phyloP scores from a whole-genome alignment of 2,888 invertebrate genomes.

The Brenthis hecate region DNA sequence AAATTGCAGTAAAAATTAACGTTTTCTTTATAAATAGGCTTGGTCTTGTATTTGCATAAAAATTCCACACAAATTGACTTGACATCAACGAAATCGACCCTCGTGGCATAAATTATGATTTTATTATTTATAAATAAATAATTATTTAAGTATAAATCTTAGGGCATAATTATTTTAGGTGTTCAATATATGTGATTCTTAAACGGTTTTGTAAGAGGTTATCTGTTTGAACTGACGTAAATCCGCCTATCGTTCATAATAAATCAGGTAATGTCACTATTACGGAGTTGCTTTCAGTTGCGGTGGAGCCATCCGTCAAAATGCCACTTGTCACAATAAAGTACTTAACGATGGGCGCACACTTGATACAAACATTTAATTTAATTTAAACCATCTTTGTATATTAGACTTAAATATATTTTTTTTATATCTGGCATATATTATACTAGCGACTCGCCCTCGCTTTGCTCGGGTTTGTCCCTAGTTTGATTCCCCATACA shows the following conservation, averaged over 20 bases:
- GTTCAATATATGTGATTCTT: constrained; percentile 22
- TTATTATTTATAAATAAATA: constrained; percentile 21
- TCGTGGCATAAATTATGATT: constrained; percentile 5
- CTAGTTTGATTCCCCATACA: too few species aligned
- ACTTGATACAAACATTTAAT: constrained; percentile 6
- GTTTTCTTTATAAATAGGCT: constrained; percentile 8
- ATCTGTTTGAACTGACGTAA: constrained; percentile 32
- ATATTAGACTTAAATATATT: neutral
- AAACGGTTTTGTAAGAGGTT: constrained; percentile 28
- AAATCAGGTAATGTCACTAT: constrained; percentile 35
- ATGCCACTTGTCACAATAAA: constrained; percentile 38
- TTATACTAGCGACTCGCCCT: neutral
- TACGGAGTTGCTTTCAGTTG: constrained; percentile 29
- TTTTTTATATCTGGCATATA: neutral
- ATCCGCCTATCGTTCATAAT: constrained; percentile 35
- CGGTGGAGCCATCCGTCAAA: constrained; percentile 37
- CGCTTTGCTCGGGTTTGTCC: too few species aligned
- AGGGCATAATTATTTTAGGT: constrained; percentile 11
- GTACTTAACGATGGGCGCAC: constrained; percentile 25
- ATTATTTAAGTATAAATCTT: constrained; percentile 21
- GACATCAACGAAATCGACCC: constrained; percentile 4
- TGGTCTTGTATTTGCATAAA: constrained; percentile 12
- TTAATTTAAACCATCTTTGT: constrained; percentile 2
- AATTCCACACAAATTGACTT: constrained; percentile 3
- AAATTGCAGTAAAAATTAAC: neutral